A percentile compares a stretch with the other conserved stretches of the same genome.
phyloP scores from a whole-genome alignment of 2,888 invertebrate species.

The Strigamia crassipes region DNA sequence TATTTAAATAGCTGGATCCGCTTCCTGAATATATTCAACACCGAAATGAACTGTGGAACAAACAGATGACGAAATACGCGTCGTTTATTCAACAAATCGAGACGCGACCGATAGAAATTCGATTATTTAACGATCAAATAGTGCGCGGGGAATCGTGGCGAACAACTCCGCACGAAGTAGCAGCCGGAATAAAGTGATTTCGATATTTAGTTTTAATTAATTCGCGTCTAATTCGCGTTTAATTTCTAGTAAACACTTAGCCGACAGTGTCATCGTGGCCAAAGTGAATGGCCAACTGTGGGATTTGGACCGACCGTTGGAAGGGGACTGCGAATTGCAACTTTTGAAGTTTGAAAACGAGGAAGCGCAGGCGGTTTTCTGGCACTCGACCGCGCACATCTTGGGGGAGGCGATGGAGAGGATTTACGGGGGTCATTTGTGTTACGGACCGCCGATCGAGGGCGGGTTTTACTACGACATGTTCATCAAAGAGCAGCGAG shows the following conservation, averaged over 20 bases:
- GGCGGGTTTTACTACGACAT: slow-evolving; percentile 96
- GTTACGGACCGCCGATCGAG: slow-evolving; percentile 98
- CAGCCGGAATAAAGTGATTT: slow-evolving; percentile 75
- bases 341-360: slow-evolving; percentile 92
- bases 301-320: slow-evolving; percentile 95
- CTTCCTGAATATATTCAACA: not conserved
- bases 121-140: not conserved
- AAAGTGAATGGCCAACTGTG: slow-evolving; percentile 91
- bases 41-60: not conserved
- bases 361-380: slow-evolving; percentile 90
- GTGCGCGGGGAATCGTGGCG: slow-evolving; percentile 87
- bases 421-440: slow-evolving; percentile 92
- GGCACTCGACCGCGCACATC: slow-evolving; percentile 98
- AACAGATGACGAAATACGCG: not conserved
- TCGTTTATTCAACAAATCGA: not conserved
- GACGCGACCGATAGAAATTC: not conserved
- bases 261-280: slow-evolving; percentile 89
- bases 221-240: not conserved
- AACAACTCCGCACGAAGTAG: slow-evolving; percentile 89
- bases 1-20: not conserved
- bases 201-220: not conserved
- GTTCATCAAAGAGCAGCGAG: slow-evolving; percentile 76
- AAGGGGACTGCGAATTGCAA: slow-evolving; percentile 79
- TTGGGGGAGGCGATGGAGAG: slow-evolving; percentile 97
- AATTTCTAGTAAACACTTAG: slow-evolving; percentile 81